Evolutionary conservation across 2,797 vertebrate species (phyloP), one percentile per base, ranked within the genome.

Genomic region (Arremon aurantiirostris): DNA sequence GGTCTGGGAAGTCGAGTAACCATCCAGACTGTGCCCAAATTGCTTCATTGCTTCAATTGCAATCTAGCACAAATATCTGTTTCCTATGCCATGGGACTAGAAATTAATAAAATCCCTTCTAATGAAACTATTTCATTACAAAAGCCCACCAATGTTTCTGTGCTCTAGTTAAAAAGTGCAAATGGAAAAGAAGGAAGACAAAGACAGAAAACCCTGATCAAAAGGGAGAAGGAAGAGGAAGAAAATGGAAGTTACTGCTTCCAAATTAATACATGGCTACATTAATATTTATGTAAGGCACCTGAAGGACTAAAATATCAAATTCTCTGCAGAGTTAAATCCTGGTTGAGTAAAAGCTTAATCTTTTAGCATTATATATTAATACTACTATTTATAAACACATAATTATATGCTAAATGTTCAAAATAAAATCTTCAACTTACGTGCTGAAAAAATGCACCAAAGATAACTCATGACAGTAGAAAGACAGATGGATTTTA

Each of bases 161-260:
- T 50, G 15, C 28, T 5, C 3, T 12, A 32, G 16, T 32, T 2
- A 14, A 49, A 34, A 32, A n/a, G 6, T 8, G 9, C 1, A 5
- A 69, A 60, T 7, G 13, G 9, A 44, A 47, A 59, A 75, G 20
- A n/a, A 82, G 22, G 19, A 81, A 47, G 4, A 42, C 14, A 32
- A 69, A 60, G 24, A 46, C 19, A 12, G 16, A 30, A 42, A 75
- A 71, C 16, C 39, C 39, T 41, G 39, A 41, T 41, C 39, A 41
- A 41, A 41, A 41, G 13, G 13, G 23, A 70, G 16, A 70, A 83
- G 9, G 14, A 55, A 60, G 5, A 35, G 4, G 12, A 84, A 57
- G 13, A 71, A 66, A 46, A 32, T 1, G 14, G 5, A 63, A 59
- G 8, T 32, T 69, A 35, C 2, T 63, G 8, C 26, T 78, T 88